phyloP scores from a whole-genome alignment of 2,113 vertebrate genomes.

The Eudyptes chrysolophus region DNA sequence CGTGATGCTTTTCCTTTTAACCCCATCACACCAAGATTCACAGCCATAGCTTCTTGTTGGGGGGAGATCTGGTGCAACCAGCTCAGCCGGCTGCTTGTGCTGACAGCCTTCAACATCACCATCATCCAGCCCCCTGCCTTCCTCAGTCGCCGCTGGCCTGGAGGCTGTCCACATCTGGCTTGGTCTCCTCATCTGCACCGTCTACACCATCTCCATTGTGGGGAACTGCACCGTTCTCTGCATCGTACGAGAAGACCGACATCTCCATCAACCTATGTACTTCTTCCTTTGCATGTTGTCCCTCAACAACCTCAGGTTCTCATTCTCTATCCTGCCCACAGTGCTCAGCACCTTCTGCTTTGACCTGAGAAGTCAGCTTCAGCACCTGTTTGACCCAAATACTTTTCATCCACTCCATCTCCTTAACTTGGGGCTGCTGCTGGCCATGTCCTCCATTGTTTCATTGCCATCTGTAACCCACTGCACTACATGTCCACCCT shows the following conservation, averaged over 20 bases:
- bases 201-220: not conserved
- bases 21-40: not conserved
- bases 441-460: slow-evolving; percentile 11
- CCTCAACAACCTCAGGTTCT: not conserved
- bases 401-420: slow-evolving; percentile 31
- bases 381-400: slow-evolving; percentile 30
- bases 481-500: not conserved
- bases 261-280: slow-evolving; percentile 51
- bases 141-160: slow-evolving; percentile 36
- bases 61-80: not conserved
- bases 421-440: slow-evolving; percentile 1
- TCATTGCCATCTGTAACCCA: slow-evolving; percentile 5
- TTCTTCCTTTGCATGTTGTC: slow-evolving; percentile 49
- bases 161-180: slow-evolving; percentile 29
- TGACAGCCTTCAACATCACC: not conserved
- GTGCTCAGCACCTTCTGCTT: slow-evolving; percentile 42
- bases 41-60: not conserved
- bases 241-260: not conserved
- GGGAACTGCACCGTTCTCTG: slow-evolving; percentile 18
- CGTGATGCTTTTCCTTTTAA: not conserved
- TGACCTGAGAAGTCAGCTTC: not conserved
- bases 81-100: not conserved
- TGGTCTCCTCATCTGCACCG: not conserved
- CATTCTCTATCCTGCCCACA: slow-evolving; percentile 28
- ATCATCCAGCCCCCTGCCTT: not conserved